phyloP scores from a whole-genome alignment of 2,888 invertebrate species.

The Eristalinus sepulchralis region DNA sequence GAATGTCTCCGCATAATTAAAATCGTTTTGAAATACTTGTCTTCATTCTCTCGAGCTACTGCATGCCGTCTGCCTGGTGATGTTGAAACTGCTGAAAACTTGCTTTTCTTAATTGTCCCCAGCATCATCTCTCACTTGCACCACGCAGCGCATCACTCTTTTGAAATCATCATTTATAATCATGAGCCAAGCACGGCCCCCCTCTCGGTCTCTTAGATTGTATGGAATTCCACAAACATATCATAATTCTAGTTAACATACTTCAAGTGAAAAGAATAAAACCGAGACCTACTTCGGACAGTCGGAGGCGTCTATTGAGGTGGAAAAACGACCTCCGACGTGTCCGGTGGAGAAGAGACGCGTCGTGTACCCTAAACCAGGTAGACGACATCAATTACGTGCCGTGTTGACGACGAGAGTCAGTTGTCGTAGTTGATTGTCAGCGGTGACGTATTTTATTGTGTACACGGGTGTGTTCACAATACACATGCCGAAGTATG shows the following conservation, averaged over 20 bases:
- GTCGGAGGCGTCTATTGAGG: neutral
- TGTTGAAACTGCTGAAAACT: conserved; percentile 10
- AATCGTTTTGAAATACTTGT: conserved; percentile 3
- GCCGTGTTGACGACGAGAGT: conserved; percentile 30
- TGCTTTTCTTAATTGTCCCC: conserved; percentile 1
- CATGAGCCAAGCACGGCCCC: neutral
- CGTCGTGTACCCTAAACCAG: conserved; percentile 62
- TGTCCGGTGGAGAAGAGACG: conserved; percentile 33
- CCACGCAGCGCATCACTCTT: conserved; percentile 9
- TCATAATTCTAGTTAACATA: conserved; percentile 53
- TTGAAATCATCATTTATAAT: conserved; percentile 32
- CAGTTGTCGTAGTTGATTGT: neutral
- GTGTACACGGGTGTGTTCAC: neutral
- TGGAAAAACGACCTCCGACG: neutral
- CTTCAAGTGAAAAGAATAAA: conserved; percentile 16
- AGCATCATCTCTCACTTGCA: conserved; percentile 33
- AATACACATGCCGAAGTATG: neutral
- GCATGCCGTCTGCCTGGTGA: neutral
- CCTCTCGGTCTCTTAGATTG: conserved; percentile 1
- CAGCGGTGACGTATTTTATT: neutral
- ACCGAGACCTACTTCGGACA: conserved; percentile 54
- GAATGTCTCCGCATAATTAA: conserved; percentile 21
- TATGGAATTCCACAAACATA: conserved; percentile 38
- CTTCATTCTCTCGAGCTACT: neutral
- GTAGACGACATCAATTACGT: conserved; percentile 58